These are phyloP conservation scores for Marisa cornuarietis DNA, from an alignment of 1,140 invertebrate species.

Conservation along the genomic window DNA sequence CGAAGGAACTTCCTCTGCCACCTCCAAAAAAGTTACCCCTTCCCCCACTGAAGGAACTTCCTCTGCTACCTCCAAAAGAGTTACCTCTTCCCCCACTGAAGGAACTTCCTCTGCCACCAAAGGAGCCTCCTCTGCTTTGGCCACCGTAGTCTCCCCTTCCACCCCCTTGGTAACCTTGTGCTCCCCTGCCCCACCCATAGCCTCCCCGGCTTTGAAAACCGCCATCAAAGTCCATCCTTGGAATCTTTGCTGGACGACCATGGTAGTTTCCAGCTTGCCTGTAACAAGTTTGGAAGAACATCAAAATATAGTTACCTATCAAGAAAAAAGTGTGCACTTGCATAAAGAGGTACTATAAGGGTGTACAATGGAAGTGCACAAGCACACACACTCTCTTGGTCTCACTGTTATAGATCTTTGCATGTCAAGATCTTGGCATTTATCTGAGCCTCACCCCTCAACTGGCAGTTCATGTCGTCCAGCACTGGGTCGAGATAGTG, in stretches of 20 bases:
- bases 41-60: conserved; percentile 4
- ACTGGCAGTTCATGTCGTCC: conserved; percentile 45
- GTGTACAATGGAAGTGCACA: too few relatives aligned
- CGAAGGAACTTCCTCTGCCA: background rate
- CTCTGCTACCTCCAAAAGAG: background rate
- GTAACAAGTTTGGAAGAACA: too few relatives aligned
- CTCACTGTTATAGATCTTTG: background rate
- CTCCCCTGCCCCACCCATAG: background rate
- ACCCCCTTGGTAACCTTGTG: background rate
- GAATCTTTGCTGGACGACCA: conserved; percentile 15
- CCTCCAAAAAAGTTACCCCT: background rate
- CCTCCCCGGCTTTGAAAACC: background rate
- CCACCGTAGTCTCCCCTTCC: background rate
- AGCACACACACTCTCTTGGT: background rate
- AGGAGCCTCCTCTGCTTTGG: background rate
- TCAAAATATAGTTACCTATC: background rate
- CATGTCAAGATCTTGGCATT: background rate
- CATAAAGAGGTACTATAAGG: too few relatives aligned
- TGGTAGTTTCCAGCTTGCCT: background rate
- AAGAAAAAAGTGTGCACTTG: background rate
- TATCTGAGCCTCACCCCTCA: conserved; percentile 36
- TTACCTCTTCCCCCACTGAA: conserved; percentile 10
- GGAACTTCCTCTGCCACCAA: background rate
- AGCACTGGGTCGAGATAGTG: conserved; percentile 53
- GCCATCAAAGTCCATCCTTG: conserved; percentile 12